phyloP scores from a whole-genome alignment of 2,113 vertebrate genomes.

The Chaetodon auriga region DNA sequence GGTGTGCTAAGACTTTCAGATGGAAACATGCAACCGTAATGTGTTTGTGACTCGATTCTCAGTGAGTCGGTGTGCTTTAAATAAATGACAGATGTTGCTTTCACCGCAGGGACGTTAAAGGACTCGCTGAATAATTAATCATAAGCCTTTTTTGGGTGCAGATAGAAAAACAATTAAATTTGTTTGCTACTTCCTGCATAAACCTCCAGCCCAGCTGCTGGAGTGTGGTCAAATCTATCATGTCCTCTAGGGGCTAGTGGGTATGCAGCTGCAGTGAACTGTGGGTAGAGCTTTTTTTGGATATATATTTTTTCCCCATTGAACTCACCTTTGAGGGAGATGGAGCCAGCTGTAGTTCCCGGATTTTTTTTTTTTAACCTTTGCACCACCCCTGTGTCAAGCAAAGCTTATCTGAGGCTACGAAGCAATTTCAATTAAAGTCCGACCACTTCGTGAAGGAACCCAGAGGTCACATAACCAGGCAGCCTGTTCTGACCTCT shows the following conservation, averaged over 20 bases:
- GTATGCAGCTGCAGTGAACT: conserved; percentile 57
- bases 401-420: conserved; percentile 1
- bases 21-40: conserved; percentile 68
- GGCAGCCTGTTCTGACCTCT: conserved; percentile 26
- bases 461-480: conserved; percentile 10
- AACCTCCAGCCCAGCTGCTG: conserved; percentile 69
- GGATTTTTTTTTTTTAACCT: neutral
- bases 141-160: conserved; percentile 62
- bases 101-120: conserved; percentile 63
- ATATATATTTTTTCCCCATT: neutral
- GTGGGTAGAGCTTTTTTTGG: conserved; percentile 52
- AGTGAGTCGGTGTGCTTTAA: conserved; percentile 65
- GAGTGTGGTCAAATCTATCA: conserved; percentile 65
- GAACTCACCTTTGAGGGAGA: conserved; percentile 44
- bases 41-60: conserved; percentile 70
- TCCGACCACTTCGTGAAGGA: conserved; percentile 3
- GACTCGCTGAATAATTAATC: conserved; percentile 80
- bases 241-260: conserved; percentile 49
- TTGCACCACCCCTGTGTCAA: neutral
- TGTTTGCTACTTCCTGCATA: conserved; percentile 65
- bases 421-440: neutral
- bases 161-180: conserved; percentile 72
- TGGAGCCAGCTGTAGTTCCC: neutral
- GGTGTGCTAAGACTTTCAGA: conserved; percentile 55
- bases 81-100: conserved; percentile 81